A percentile compares a stretch with the other conserved stretches of the same genome.
These are phyloP conservation scores for Patella ulyssiponensis DNA, from an alignment of 2,888 invertebrate genomes.

Conservation along the genomic window DNA sequence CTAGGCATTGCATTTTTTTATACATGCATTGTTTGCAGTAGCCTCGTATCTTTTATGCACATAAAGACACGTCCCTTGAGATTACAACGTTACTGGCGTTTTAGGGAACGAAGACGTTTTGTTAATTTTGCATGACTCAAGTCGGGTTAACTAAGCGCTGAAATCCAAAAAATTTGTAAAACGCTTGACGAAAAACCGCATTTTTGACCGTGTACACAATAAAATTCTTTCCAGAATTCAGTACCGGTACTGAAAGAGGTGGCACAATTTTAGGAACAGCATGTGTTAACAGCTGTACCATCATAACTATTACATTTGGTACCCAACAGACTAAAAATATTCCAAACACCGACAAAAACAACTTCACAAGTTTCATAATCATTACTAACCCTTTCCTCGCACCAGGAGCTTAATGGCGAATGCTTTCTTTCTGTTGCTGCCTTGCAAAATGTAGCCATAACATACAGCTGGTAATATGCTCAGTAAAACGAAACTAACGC, in stretches of 20 bases:
- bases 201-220: constrained; percentile 14
- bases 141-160: too few relatives aligned
- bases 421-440: not conserved
- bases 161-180: not conserved
- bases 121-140: too few relatives aligned
- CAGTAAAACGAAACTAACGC: not conserved
- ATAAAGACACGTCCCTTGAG: too few relatives aligned
- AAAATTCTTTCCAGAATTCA: constrained; percentile 19
- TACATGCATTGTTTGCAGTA: too few relatives aligned
- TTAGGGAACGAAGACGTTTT: too few relatives aligned
- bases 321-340: constrained; percentile 19
- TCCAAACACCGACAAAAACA: constrained; percentile 16
- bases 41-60: too few relatives aligned
- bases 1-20: too few relatives aligned
- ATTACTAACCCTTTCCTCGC: not conserved
- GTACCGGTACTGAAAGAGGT: not conserved
- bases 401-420: not conserved
- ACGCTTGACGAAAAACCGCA: not conserved
- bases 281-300: not conserved
- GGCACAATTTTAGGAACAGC: not conserved
- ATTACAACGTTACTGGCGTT: too few relatives aligned
- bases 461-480: not conserved
- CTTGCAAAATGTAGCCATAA: constrained; percentile 8
- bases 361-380: constrained; percentile 11
- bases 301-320: not conserved